Conservation (phyloP, 2,113 vertebrate genomes). For the Saccopteryx leptura region DNA sequence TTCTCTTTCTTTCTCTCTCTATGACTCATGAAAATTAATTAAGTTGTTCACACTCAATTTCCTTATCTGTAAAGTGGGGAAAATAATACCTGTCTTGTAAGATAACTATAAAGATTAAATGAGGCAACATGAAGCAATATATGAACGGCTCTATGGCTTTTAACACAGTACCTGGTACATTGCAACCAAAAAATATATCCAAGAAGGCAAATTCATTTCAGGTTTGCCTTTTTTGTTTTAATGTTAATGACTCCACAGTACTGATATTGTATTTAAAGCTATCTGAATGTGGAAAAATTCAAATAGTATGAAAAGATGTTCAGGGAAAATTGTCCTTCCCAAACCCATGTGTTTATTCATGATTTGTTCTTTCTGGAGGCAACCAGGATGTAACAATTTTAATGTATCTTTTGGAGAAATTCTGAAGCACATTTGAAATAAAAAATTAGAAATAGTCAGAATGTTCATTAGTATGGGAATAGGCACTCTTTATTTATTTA, state of each 20-base stretch:
- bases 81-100: constrained; percentile 27
- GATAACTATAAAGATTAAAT: constrained; percentile 20
- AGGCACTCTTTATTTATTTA: not conserved
- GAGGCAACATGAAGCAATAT: constrained; percentile 22
- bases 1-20: not conserved
- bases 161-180: not conserved
- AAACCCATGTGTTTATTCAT: not conserved
- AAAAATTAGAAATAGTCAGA: constrained; percentile 13
- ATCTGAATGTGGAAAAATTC: not conserved
- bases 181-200: not conserved
- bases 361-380: not conserved
- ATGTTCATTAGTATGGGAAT: not conserved
- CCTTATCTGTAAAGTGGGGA: not conserved
- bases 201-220: not conserved
- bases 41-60: constrained; percentile 27
- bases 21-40: not conserved
- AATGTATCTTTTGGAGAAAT: not conserved
- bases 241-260: not conserved
- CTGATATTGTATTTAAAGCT: not conserved
- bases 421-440: constrained; percentile 23
- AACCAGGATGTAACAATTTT: not conserved
- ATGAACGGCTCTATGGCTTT: not conserved
- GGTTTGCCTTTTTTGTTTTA: not conserved
- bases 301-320: not conserved
- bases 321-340: not conserved